phyloP scores from a whole-genome alignment of 1,140 invertebrate species.

The Hylaeus volcanicus region DNA sequence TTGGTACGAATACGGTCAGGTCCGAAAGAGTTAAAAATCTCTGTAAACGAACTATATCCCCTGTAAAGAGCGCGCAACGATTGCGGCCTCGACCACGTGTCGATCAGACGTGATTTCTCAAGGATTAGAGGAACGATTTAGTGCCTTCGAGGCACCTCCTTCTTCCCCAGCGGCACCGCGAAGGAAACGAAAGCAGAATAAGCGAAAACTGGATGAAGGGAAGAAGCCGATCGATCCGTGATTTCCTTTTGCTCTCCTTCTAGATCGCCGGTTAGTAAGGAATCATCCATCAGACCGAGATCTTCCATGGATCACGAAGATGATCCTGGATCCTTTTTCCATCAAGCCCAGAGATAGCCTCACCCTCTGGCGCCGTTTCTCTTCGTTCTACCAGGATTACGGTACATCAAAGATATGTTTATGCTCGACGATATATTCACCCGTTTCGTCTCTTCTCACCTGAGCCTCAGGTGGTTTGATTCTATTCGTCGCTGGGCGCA shows the following conservation, averaged over 20 bases:
- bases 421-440: background rate
- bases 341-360: background rate
- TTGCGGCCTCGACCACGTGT: slow-evolving; percentile 38
- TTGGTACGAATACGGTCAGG: too few relatives aligned
- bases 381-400: background rate
- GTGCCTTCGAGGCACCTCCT: background rate
- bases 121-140: slow-evolving; percentile 40
- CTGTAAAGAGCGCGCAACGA: too few relatives aligned
- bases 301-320: slow-evolving; percentile 34
- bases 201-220: background rate
- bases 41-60: too few relatives aligned
- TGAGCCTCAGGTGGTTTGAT: background rate
- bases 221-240: slow-evolving; percentile 39
- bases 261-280: background rate
- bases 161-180: background rate
- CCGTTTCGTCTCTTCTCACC: background rate
- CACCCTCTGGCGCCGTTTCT: background rate
- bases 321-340: slow-evolving; percentile 56
- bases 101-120: slow-evolving; percentile 46
- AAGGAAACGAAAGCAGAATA: background rate
- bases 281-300: slow-evolving; percentile 38
- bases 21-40: too few relatives aligned
- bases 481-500: too few relatives aligned
- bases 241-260: background rate
- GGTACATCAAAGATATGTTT: background rate